Evolutionary conservation across 2,113 vertebrate species (phyloP).

Genomic region (Mormyrus iriodes): DNA sequence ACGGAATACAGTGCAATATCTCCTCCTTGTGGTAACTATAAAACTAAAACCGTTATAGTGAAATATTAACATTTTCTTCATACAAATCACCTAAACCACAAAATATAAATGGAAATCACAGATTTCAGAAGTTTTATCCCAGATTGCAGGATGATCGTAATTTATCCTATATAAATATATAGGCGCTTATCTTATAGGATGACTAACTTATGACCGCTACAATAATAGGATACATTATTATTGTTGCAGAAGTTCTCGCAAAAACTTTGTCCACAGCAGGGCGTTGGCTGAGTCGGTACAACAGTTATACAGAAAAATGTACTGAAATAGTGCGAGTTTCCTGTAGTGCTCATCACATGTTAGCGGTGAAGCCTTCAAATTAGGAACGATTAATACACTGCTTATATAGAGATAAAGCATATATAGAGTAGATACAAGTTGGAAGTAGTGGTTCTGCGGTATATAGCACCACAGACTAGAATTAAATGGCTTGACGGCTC

Average conservation of each 20-base stretch:
- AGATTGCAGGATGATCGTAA: not conserved
- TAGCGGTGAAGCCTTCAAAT: not conserved
- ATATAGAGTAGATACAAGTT: not conserved
- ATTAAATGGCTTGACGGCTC: not conserved
- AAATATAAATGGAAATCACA: not conserved
- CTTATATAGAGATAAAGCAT: not conserved
- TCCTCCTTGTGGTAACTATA: slow-evolving; percentile 12
- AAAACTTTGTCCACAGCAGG: not conserved
- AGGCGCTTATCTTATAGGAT: not conserved
- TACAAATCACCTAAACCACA: not conserved
- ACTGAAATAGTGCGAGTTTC: not conserved
- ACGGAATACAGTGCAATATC: not conserved
- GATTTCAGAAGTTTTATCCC: not conserved
- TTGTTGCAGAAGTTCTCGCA: not conserved
- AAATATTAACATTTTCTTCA: not conserved
- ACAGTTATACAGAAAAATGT: not conserved
- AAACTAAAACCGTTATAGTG: not conserved
- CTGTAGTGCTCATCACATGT: not conserved
- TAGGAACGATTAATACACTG: not conserved
- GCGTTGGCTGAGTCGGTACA: not conserved
- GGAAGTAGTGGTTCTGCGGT: not conserved
- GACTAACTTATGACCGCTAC: not conserved
- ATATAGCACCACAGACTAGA: not conserved
- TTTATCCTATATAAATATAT: not conserved
- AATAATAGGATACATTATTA: not conserved